Evolutionary conservation across 2,113 vertebrate genomes (phyloP).

Genomic region (Hippocampus barbouri): DNA sequence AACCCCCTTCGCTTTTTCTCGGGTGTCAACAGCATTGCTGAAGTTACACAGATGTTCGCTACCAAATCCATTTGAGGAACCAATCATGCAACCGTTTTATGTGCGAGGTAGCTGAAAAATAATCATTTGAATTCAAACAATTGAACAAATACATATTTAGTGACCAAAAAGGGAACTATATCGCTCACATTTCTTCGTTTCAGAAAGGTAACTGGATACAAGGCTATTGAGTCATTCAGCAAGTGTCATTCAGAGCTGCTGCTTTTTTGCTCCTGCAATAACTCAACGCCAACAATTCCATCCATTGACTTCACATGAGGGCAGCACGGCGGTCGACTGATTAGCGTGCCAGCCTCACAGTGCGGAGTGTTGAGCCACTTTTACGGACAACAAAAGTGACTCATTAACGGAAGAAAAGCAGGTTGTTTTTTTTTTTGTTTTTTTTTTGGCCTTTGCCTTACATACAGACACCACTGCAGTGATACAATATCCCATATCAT

Average conservation of each 20-base stretch:
- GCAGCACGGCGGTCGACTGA: no score
- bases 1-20: constrained; percentile 15
- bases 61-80: background rate
- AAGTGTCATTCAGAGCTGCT: constrained; percentile 61
- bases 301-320: no score
- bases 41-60: background rate
- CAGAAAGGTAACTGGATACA: constrained; percentile 54
- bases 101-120: background rate
- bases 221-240: no score
- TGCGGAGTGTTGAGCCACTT: no score
- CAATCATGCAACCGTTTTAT: background rate
- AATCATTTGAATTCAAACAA: background rate
- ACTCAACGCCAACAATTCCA: no score
- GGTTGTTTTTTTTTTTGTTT: no score
- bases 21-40: background rate
- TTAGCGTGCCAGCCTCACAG: no score
- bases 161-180: constrained; percentile 20
- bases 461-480: no score
- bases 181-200: constrained; percentile 44
- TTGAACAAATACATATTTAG: background rate
- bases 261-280: background rate
- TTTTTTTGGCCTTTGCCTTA: no score
- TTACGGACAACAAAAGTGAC: no score
- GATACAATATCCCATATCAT: no score
- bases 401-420: no score